Evolutionary conservation across 2,113 vertebrate species (phyloP).

Genomic region (Cynocephalus volans): DNA sequence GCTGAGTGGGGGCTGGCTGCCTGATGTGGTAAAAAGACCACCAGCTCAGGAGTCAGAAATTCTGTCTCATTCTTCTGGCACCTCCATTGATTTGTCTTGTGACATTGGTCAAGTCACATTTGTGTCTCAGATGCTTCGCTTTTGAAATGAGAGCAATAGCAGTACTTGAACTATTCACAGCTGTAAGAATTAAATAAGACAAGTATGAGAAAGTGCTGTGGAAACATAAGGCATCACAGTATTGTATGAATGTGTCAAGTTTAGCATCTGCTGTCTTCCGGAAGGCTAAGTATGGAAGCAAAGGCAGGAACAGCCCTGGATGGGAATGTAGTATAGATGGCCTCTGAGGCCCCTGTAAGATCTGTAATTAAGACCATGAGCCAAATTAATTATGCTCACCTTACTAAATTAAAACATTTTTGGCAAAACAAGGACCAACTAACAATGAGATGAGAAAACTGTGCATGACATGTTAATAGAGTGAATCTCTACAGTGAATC

Average conservation of each 20-base stretch:
- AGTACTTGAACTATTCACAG: neutral
- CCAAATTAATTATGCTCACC: neutral
- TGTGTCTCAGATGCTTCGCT: neutral
- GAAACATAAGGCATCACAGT: neutral
- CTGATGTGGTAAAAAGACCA: neutral
- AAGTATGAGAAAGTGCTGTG: neutral
- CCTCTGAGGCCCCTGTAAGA: neutral
- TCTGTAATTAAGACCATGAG: neutral
- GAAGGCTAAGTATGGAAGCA: slow-evolving; percentile 14
- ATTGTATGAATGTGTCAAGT: neutral
- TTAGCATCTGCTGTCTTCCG: slow-evolving; percentile 7
- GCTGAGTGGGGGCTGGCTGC: neutral
- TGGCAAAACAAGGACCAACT: neutral
- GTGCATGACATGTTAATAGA: neutral
- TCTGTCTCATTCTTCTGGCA: neutral
- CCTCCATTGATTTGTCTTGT: neutral
- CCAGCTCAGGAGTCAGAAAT: neutral
- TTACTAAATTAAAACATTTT: neutral
- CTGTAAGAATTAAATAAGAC: neutral
- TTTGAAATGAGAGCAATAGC: neutral
- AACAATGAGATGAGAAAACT: slow-evolving; percentile 46
- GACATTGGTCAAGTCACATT: neutral
- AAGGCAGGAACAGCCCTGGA: neutral
- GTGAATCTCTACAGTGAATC: neutral
- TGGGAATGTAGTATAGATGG: neutral